Evolutionary conservation across 2,113 vertebrate genomes (phyloP).

Genomic region (Hemiprocne comata): DNA sequence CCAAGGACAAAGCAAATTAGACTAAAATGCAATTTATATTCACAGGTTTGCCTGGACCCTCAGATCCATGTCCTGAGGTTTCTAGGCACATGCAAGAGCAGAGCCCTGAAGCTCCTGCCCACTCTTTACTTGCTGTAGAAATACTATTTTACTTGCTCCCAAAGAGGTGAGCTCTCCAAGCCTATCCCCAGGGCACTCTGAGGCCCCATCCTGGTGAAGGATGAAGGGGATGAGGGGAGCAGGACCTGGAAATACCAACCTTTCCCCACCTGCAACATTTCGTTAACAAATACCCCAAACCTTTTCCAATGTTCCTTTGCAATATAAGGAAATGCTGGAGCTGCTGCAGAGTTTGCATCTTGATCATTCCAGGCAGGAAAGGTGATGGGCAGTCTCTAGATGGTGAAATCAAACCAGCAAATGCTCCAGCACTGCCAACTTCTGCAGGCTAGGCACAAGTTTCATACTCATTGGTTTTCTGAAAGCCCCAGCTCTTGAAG

Average conservation of each 20-base stretch:
- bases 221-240: not conserved
- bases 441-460: not conserved
- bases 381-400: not conserved
- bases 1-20: not conserved
- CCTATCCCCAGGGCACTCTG: not conserved
- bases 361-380: not conserved
- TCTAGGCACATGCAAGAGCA: not conserved
- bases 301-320: not conserved
- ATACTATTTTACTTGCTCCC: not conserved
- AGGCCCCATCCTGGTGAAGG: not conserved
- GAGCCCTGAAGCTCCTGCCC: not conserved
- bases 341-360: not conserved
- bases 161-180: not conserved
- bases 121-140: not conserved
- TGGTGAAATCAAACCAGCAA: not conserved
- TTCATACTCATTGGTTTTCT: not conserved
- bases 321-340: not conserved
- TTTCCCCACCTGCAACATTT: not conserved
- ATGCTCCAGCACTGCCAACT: not conserved
- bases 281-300: not conserved
- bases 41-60: not conserved
- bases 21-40: not conserved
- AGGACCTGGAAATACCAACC: not conserved
- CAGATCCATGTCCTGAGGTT: not conserved
- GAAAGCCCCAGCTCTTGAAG: constrained; percentile 5